A percentile compares a stretch with the other conserved stretches of the same genome.
These are phyloP conservation scores for Ectemnius cavifrons DNA, from an alignment of 2,888 invertebrate species.

Conservation along the genomic window DNA sequence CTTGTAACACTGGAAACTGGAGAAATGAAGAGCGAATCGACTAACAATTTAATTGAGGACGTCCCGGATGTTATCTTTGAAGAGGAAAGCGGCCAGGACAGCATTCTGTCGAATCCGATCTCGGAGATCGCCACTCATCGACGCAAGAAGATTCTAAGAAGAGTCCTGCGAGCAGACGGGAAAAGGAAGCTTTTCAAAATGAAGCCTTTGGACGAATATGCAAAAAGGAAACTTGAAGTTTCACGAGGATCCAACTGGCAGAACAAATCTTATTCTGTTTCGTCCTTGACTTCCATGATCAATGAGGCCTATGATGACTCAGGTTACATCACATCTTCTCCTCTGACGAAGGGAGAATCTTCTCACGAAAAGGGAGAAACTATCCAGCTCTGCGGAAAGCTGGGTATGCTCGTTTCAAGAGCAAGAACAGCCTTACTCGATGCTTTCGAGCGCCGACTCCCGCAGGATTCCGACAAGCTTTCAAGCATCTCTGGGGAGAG, in stretches of 20 bases:
- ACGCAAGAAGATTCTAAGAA: background rate
- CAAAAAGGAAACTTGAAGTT: conserved; percentile 17
- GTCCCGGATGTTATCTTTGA: background rate
- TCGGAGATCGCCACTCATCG: background rate
- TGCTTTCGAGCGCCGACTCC: background rate
- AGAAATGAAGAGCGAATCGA: conserved; percentile 5
- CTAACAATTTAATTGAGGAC: background rate
- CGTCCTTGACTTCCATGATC: conserved; percentile 11
- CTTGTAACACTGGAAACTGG: background rate
- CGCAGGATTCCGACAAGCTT: background rate
- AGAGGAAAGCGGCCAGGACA: background rate
- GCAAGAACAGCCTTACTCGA: background rate
- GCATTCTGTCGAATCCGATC: background rate
- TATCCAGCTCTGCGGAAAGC: too few species aligned
- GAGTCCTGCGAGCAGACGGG: background rate
- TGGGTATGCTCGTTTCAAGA: background rate
- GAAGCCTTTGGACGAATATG: conserved; percentile 20
- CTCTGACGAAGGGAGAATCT: background rate
- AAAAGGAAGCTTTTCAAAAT: background rate
- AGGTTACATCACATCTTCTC: conserved; percentile 16
- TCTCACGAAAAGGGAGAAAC: background rate
- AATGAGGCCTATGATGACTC: background rate
- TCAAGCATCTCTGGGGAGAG: too few species aligned
- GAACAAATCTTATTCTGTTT: background rate
- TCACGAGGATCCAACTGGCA: conserved; percentile 5